Evolutionary conservation across 1,140 invertebrate species (phyloP), one percentile per base, ranked within the genome.

Genomic region (Diuraphis noxia): DNA sequence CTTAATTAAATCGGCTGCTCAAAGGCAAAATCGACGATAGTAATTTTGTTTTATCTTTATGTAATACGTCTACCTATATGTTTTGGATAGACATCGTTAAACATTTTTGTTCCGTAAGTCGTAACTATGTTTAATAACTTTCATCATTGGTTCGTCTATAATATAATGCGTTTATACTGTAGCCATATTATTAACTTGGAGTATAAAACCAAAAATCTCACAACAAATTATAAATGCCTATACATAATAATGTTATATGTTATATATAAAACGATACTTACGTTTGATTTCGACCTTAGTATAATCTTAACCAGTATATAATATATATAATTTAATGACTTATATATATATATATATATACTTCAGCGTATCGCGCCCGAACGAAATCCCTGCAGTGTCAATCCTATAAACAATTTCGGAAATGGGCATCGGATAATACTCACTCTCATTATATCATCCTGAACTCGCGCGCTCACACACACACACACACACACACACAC

Each of bases 361-460:
- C 30, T n/a, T 72, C 30, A n/a, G 30, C 56, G 30, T 10, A n/a
- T 63, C 4, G 8, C 5, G 30, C 56, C 13, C 56, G 56, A n/a
- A 72, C 56, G 56, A 72, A 72, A 72, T 72, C 56, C 30, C 56
- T 72, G 13, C 30, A 72, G 56, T 72, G 30, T n/a, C 56, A 72
- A 72, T 72, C 56, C 56, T 72, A 72, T 72, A 72, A 72, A 72
- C 56, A 72, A 72, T 72, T 72, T 72, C 56, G 13, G 56, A 72
- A 72, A 72, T 72, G 56, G 56, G 56, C 13, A 13, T 72, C 56
- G 56, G 56, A 72, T 72, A 72, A 72, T 72, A 72, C 56, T 19
- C 56, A 72, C 56, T 72, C 56, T n/a, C n/a, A 5, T 72, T 72
- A 72, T 72, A 72, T 72, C 56, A 72, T n/a, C 56, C n/a, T 17